Conservation (phyloP, 2,797 vertebrate genomes). For the Liparis tanakae region DNA sequence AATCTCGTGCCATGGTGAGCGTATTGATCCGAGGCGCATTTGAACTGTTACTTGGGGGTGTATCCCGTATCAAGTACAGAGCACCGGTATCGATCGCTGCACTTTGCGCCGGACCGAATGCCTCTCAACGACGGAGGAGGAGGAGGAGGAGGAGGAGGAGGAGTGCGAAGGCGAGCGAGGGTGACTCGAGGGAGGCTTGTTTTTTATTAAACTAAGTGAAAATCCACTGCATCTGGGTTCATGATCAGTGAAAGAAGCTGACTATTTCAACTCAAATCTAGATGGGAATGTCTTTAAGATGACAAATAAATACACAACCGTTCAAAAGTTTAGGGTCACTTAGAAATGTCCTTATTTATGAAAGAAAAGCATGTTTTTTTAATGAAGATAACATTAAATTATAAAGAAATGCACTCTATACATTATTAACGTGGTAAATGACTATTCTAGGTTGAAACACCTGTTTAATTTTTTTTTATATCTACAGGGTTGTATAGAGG, state of each 20-base stretch:
- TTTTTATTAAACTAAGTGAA: constrained; percentile 44
- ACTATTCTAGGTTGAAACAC: no score
- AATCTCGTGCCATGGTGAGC: constrained; percentile 57
- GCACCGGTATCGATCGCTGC: constrained; percentile 66
- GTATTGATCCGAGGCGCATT: constrained; percentile 65
- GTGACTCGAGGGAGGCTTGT: constrained; percentile 56
- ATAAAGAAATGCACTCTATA: no score
- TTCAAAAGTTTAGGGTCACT: no score
- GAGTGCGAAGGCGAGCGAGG: constrained; percentile 44
- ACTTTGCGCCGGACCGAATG: constrained; percentile 43
- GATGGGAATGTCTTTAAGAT: background rate
- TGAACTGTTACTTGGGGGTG: constrained; percentile 69
- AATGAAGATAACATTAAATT: no score
- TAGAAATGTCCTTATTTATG: no score
- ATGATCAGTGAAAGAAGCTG: background rate
- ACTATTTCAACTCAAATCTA: background rate
- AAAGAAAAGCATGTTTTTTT: no score
- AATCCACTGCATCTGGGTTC: constrained; percentile 10
- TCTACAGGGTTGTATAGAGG: no score
- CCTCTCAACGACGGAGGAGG: constrained; percentile 65
- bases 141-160: constrained; percentile 49
- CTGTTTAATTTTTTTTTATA: no score
- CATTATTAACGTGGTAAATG: no score
- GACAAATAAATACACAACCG: no score
- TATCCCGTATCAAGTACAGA: constrained; percentile 75